These are phyloP conservation scores for Amblyopsis rosae DNA, from an alignment of 2,113 vertebrate species.

Conservation along the genomic window DNA sequence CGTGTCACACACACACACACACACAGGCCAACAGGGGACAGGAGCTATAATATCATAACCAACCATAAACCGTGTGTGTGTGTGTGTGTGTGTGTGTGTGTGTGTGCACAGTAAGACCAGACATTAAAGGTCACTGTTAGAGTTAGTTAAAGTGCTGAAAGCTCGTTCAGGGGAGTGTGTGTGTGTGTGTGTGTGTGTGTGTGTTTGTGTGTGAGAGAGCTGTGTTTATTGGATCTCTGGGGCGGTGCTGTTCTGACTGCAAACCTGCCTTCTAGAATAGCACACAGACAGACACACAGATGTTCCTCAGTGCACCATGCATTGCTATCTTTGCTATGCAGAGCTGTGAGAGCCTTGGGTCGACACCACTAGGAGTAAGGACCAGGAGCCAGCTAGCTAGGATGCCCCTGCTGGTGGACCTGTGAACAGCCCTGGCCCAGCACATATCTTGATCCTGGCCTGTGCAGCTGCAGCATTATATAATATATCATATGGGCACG, in stretches of 20 bases:
- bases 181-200: neutral
- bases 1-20: neutral
- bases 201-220: neutral
- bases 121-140: slow-evolving; percentile 8
- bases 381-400: too few relatives aligned
- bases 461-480: too few relatives aligned
- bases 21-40: slow-evolving; percentile 21
- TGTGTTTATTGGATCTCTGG: slow-evolving; percentile 6
- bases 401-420: neutral
- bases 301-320: too few relatives aligned
- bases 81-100: neutral
- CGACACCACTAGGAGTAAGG: too few relatives aligned
- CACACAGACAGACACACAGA: neutral
- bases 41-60: slow-evolving; percentile 17
- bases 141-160: slow-evolving; percentile 14
- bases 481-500: too few relatives aligned
- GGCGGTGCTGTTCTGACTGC: slow-evolving; percentile 27
- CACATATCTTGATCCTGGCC: neutral
- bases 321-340: too few relatives aligned
- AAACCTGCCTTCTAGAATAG: neutral
- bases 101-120: neutral
- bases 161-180: neutral
- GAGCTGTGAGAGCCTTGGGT: too few relatives aligned
- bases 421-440: neutral
- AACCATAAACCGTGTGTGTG: slow-evolving; percentile 5